These are phyloP conservation scores for Anas bahamensis DNA, from an alignment of 2,797 vertebrate species.

Conservation along the genomic window DNA sequence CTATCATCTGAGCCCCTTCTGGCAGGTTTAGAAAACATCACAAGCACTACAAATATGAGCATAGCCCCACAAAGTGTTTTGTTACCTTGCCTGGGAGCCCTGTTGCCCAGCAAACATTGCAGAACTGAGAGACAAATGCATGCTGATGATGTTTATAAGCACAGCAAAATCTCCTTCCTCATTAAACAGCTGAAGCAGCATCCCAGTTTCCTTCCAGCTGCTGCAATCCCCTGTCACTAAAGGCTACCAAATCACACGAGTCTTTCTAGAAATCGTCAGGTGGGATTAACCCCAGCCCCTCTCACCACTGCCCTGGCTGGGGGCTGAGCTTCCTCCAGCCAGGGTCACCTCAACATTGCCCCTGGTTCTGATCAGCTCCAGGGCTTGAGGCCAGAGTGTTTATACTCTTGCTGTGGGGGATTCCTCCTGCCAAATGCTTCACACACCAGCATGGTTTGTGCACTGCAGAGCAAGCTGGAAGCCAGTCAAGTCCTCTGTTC, in stretches of 20 bases:
- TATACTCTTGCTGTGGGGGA: neutral
- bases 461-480: neutral
- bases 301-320: neutral
- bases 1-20: neutral
- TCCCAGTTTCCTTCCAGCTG: neutral
- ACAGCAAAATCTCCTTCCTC: neutral
- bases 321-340: neutral
- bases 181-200: neutral
- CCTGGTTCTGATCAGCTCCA: neutral
- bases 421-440: conserved; percentile 3
- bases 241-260: neutral
- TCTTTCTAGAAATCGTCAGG: neutral
- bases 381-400: neutral
- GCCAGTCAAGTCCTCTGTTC: neutral
- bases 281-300: neutral
- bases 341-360: neutral
- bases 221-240: neutral
- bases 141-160: neutral
- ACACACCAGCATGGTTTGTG: neutral
- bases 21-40: neutral
- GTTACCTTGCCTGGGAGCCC: neutral
- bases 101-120: neutral
- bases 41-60: neutral
- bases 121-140: neutral
- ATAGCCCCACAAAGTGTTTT: neutral